phyloP scores from a whole-genome alignment of 1,140 invertebrate genomes.

The Papilio helenus region DNA sequence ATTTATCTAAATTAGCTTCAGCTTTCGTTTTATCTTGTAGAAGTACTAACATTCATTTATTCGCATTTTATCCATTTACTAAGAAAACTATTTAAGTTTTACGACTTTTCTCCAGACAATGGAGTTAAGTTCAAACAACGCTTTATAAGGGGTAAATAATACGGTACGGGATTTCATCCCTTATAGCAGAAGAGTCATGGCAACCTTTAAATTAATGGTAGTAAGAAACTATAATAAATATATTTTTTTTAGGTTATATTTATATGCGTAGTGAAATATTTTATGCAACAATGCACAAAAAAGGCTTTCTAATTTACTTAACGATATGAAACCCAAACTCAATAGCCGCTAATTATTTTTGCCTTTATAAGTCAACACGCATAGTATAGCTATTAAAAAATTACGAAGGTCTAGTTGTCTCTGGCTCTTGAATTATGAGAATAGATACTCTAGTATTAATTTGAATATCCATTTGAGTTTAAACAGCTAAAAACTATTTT shows the following conservation, averaged over 20 bases:
- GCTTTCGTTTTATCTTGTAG: not conserved
- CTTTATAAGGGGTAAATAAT: constrained; percentile 16
- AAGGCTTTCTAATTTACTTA: not conserved
- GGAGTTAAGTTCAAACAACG: constrained; percentile 29
- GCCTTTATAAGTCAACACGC: too few relatives aligned
- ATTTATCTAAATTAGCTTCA: not conserved
- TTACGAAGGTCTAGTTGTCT: too few relatives aligned
- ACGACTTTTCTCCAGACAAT: constrained; percentile 29
- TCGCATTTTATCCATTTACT: constrained; percentile 1
- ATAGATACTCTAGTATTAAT: too few relatives aligned
- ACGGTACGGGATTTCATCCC: not conserved
- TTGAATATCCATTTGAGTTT: too few relatives aligned
- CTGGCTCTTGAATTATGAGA: too few relatives aligned
- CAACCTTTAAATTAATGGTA: not conserved
- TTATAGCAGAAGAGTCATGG: not conserved
- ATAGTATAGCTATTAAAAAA: too few relatives aligned
- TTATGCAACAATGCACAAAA: not conserved
- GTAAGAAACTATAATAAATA: not conserved
- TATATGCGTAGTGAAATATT: not conserved
- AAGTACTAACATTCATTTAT: not conserved
- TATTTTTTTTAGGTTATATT: not conserved
- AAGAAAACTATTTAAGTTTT: constrained; percentile 21
- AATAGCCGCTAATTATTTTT: too few relatives aligned
- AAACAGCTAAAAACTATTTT: too few relatives aligned
- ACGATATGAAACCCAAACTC: not conserved